phyloP scores from a whole-genome alignment of 1,140 invertebrate species.

The Anastrepha ludens region DNA sequence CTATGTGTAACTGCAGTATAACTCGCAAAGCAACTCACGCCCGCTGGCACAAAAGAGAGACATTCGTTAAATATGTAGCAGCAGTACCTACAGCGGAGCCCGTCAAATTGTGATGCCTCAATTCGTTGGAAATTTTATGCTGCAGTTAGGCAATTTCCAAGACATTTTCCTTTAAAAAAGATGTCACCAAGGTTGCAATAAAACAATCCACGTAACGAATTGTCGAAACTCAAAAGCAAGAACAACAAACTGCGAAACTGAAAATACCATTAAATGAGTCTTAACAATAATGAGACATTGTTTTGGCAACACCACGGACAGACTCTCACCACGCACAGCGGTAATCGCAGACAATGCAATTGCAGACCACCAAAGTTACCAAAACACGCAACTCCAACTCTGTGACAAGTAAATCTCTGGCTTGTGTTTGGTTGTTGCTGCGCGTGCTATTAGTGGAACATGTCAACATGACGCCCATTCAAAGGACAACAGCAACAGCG shows the following conservation, averaged over 20 bases:
- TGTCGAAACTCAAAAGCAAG: background rate
- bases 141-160: background rate
- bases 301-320: conserved; percentile 21
- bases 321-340: background rate
- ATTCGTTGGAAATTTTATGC: conserved; percentile 8
- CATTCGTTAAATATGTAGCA: conserved; percentile 9
- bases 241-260: conserved; percentile 12
- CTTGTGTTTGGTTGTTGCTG: background rate
- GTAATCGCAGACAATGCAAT: background rate
- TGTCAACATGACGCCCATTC: conserved; percentile 27
- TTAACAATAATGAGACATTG: conserved; percentile 45
- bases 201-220: background rate
- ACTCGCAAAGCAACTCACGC: conserved; percentile 28
- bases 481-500: background rate
- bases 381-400: background rate
- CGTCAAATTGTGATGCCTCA: conserved; percentile 6
- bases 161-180: conserved; percentile 24
- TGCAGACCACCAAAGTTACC: background rate
- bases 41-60: background rate
- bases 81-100: background rate
- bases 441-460: conserved; percentile 37
- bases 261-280: conserved; percentile 50
- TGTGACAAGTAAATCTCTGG: too few relatives aligned
- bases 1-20: too few relatives aligned
- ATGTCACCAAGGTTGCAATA: conserved; percentile 17